Percentiles rank a stretch among this genome's conserved stretches.
These are phyloP conservation scores for Eupsilia transversa DNA, from an alignment of 2,888 invertebrate genomes.

Conservation along the genomic window DNA sequence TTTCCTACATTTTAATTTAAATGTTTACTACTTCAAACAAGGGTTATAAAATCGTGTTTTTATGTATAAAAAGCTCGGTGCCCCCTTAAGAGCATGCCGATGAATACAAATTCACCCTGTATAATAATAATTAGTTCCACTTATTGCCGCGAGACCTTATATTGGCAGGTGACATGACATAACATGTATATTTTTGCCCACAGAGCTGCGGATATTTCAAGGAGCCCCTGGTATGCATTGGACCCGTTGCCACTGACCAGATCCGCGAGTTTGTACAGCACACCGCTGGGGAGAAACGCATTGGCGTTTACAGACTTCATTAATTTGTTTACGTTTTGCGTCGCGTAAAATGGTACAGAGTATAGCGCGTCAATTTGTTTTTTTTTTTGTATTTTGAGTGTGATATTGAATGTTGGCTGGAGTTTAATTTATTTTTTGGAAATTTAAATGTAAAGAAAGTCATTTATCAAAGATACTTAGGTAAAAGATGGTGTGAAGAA, in stretches of 20 bases:
- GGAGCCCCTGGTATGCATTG: conserved; percentile 96
- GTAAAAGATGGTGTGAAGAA: background rate
- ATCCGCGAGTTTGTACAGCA: conserved; percentile 93
- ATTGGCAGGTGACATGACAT: background rate
- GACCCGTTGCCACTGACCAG: conserved; percentile 95
- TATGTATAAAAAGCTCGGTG: too few species aligned
- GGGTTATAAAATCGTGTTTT: too few species aligned
- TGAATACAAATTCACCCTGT: too few species aligned
- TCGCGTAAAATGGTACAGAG: conserved; percentile 57
- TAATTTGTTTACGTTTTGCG: conserved; percentile 70
- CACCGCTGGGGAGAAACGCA: conserved; percentile 95
- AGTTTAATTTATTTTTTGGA: background rate
- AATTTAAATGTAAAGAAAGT: background rate
- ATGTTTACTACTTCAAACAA: too few species aligned
- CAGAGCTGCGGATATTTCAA: conserved; percentile 98
- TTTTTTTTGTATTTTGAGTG: background rate
- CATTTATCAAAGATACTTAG: background rate
- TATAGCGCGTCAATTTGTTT: background rate
- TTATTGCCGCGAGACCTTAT: background rate
- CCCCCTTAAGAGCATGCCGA: too few species aligned
- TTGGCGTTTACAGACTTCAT: conserved; percentile 92
- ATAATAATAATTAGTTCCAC: background rate
- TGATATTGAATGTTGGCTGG: conserved; percentile 33
- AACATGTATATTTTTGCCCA: conserved; percentile 21
- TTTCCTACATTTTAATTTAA: too few species aligned